These are phyloP conservation scores for Lycophotia porphyrea DNA, from an alignment of 2,888 invertebrate genomes.

Conservation along the genomic window DNA sequence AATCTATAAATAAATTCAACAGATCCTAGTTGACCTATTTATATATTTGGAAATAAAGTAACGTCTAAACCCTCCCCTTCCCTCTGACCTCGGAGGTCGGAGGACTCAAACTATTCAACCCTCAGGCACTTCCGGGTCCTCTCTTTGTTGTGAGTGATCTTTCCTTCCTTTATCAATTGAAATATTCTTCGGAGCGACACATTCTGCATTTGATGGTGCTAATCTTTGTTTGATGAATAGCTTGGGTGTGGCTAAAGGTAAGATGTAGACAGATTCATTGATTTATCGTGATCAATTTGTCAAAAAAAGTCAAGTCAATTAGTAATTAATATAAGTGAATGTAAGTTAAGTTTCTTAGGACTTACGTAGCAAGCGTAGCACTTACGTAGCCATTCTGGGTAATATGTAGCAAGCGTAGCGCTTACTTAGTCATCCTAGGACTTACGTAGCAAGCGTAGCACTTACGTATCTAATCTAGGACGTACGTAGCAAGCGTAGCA, in stretches of 20 bases:
- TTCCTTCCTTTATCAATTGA: conserved; percentile 74
- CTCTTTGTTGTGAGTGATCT: conserved; percentile 78
- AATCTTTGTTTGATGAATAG: conserved; percentile 56
- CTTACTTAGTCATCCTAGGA: no score
- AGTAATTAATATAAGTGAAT: not conserved
- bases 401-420: no score
- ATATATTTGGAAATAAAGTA: conserved; percentile 38
- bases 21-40: conserved; percentile 50
- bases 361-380: conserved; percentile 1
- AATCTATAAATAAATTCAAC: conserved; percentile 8
- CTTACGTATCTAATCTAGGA: no score
- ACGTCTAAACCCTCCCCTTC: conserved; percentile 33
- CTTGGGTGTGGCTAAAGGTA: conserved; percentile 5
- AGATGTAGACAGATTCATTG: not conserved
- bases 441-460: no score
- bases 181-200: conserved; percentile 71
- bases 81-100: conserved; percentile 59
- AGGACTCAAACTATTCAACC: conserved; percentile 76
- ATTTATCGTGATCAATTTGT: not conserved
- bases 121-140: conserved; percentile 74
- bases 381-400: no score
- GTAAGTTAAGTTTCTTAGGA: not conserved
- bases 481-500: no score
- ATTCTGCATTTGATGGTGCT: conserved; percentile 56
- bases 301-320: not conserved